Percentiles rank a stretch among this genome's conserved stretches.
These are phyloP conservation scores for Aphelocoma californica DNA, from an alignment of 2,797 vertebrate genomes.

Conservation along the genomic window DNA sequence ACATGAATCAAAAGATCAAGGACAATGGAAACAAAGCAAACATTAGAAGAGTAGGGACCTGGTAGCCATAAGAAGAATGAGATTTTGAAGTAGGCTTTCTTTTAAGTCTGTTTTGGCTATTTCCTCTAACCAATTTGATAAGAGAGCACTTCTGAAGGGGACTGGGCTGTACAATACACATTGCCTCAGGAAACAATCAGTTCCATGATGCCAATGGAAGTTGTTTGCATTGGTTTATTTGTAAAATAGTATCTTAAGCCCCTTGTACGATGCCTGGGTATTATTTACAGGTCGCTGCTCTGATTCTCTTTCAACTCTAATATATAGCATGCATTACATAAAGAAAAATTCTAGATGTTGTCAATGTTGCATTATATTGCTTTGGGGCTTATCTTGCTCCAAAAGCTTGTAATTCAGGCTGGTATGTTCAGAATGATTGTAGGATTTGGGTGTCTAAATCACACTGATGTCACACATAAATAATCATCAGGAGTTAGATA, in stretches of 20 bases:
- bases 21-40: neutral
- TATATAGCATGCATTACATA: neutral
- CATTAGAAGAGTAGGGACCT: neutral
- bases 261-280: neutral
- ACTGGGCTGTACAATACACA: neutral
- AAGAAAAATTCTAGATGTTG: neutral
- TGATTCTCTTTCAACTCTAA: neutral
- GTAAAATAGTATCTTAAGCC: neutral
- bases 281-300: neutral
- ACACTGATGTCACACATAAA: neutral
- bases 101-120: neutral
- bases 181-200: neutral
- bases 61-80: neutral
- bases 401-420: constrained; percentile 5
- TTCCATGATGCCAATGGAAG: neutral
- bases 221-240: neutral
- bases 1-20: neutral
- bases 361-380: neutral
- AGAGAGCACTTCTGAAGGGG: neutral
- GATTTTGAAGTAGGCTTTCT: neutral
- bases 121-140: neutral
- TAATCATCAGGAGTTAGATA: neutral
- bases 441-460: constrained; percentile 31
- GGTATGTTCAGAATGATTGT: neutral
- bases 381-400: neutral